Base-by-base conservation (phyloP, 1,140 invertebrate genomes). In the Euwallacea similis region DNA sequence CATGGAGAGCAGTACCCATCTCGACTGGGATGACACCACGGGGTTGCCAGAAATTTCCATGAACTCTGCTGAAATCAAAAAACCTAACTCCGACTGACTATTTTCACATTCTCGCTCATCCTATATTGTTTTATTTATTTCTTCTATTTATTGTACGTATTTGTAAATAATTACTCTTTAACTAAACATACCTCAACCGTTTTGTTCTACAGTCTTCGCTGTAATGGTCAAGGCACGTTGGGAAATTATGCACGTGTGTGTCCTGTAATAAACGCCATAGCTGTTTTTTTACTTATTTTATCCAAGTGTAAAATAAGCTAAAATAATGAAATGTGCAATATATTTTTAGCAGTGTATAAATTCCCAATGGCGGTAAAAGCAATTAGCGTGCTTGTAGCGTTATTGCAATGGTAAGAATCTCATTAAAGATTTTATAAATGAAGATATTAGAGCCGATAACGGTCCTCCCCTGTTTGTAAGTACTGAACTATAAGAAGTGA, bases 71-170 rank as follows among this genome's bases (percentile, higher is more conserved):
- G 71, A 74, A 69, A 44, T 15, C 58, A 64, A 76, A 58, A 55
- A 75, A 72, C 60, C 66, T 69, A 73, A 76, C 67, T 76, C 75
- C 73, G 76, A 79, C 78, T 80, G 76, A 79, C 74, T 77, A 71
- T 62, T 56, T 21, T 46, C 54, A 16, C 60, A 63, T 64, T 54
- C 47, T 53, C 63, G 63, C 55, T n/a, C 64, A 68, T 75, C 58
- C 54, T 73, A 60, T 63, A 72, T 75, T 60, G 66, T 75, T 72
- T 79, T 76, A 80, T 80, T 79, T 80, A 80, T 80, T 78, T 76
- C 73, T 78, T 71, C 66, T 80, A 80, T 80, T 80, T 80, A 80
- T 80, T 80, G 77, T 78, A 77, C 74, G 74, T 75, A 77, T 46
- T 67, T 72, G 71, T 72, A 72, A 55, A 72, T 72, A 72, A 11